These are phyloP conservation scores for Hipposideros armiger DNA, from an alignment of 2,113 vertebrate species.

Conservation along the genomic window DNA sequence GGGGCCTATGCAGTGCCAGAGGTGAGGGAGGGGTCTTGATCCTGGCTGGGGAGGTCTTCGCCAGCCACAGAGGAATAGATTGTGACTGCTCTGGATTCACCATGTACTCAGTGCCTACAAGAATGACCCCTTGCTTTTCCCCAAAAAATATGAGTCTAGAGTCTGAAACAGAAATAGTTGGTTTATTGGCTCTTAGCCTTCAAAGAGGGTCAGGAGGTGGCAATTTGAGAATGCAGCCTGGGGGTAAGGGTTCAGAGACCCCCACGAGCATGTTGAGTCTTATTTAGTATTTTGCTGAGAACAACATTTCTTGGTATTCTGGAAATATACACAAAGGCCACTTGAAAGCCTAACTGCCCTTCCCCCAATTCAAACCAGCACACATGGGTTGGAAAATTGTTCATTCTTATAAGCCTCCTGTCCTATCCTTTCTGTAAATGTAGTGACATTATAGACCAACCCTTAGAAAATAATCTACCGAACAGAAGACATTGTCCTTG, in stretches of 20 bases:
- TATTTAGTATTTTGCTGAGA: constrained; percentile 36
- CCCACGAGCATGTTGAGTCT: not conserved
- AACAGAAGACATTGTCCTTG: not conserved
- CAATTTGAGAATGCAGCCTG: not conserved
- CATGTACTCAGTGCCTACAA: not conserved
- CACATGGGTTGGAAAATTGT: not conserved
- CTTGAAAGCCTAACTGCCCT: not conserved
- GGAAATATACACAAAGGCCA: not conserved
- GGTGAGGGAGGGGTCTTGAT: not conserved
- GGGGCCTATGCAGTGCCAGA: not conserved
- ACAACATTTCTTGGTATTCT: constrained; percentile 3
- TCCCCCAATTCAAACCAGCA: not conserved
- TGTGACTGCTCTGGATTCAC: not conserved
- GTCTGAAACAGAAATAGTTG: not conserved
- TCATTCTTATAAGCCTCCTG: not conserved
- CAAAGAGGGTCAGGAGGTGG: not conserved
- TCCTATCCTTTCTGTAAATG: constrained; percentile 53
- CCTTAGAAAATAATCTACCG: constrained; percentile 30
- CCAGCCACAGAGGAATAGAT: not conserved
- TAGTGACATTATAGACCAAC: not conserved
- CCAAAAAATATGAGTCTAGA: not conserved
- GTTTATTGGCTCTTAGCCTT: constrained; percentile 39
- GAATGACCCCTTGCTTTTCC: not conserved
- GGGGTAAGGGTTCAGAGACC: not conserved
- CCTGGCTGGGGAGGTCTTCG: not conserved